Base-by-base conservation (phyloP, 2,797 vertebrate species). In the Crax fasciolata region DNA sequence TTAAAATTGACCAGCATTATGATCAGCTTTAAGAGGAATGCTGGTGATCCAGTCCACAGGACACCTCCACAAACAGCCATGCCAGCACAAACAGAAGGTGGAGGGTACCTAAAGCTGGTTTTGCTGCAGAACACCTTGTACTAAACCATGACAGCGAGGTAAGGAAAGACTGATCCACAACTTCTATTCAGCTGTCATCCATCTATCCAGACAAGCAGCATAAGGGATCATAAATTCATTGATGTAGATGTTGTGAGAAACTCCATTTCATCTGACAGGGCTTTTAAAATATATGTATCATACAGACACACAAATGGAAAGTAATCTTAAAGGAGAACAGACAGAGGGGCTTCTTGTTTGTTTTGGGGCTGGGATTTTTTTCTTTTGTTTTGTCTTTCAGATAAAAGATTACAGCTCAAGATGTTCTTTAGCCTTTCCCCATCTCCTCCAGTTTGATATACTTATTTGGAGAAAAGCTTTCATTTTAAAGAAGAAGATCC, bases 291-390 rank as follows among this genome's bases (percentile, higher is more conserved):
- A 2, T 38, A 15, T 52, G 15, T 15, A 44, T n/a, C 41, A 51
- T 9, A 66, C 32, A 81, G 54, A 80, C 39, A 84, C 83, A 66
- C 13, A 51, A 10, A 52, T 13, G 25, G 10, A 79, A 72, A 94
- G 74, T 6, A 67, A 91, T 43, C 46, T 58, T 25, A 68, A 59
- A 18, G 5, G 3, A 87, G 24, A 93, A 70, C 1, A 27, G 12
- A 49, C 1, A 48, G 41, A 46, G 6, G 4, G 3, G 2, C 0
- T 1, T 8, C 10, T 59, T 41, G 11, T 25, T 16, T 32, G 43
- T 30, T 55, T 57, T 57, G 18, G 54, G 54, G 54, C n/a, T 57
- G 5, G 28, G 17, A 35, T 43, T 43, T 1, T 10, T 10, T 63
- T 38, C 8, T 19, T 13, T 67, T 46, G 7, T 48, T 46, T 16